These are phyloP conservation scores for Syrphus vitripennis DNA, from an alignment of 2,888 invertebrate genomes.

Conservation along the genomic window DNA sequence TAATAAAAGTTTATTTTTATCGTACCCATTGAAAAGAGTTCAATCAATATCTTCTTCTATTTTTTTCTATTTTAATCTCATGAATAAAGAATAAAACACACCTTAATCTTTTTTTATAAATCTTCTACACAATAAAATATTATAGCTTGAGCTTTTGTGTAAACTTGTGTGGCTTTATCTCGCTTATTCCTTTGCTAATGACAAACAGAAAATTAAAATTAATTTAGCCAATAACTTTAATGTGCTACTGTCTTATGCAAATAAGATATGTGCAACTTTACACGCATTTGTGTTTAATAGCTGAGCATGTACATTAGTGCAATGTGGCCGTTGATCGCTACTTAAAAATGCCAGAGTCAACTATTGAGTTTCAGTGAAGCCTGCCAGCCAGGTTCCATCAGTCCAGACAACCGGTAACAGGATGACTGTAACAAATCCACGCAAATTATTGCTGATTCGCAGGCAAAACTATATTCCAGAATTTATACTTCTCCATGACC, in stretches of 20 bases:
- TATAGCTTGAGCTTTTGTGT: background rate
- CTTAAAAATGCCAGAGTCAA: background rate
- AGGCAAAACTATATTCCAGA: slow-evolving; percentile 12
- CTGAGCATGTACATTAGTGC: slow-evolving; percentile 17
- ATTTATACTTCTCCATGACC: background rate
- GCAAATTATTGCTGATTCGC: slow-evolving; percentile 52
- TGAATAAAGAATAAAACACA: too few relatives aligned
- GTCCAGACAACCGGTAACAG: slow-evolving; percentile 60
- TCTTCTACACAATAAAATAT: background rate
- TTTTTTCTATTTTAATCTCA: too few relatives aligned
- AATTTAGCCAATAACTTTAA: slow-evolving; percentile 30
- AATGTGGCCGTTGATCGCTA: background rate
- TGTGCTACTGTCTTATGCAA: slow-evolving; percentile 51
- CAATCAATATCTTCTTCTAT: too few relatives aligned
- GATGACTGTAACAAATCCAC: slow-evolving; percentile 61
- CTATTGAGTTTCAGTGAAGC: background rate
- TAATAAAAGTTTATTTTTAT: too few relatives aligned
- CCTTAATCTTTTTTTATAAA: background rate
- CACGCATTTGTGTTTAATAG: slow-evolving; percentile 47
- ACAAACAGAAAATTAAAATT: slow-evolving; percentile 39
- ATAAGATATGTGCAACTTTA: slow-evolving; percentile 28
- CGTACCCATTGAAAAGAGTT: too few relatives aligned
- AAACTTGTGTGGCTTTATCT: background rate
- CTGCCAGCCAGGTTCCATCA: slow-evolving; percentile 3
- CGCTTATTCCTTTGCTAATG: background rate